Evolutionary conservation across 2,797 vertebrate genomes (phyloP), one percentile per base, ranked within the genome.

Genomic region (Lepus oiostolus): DNA sequence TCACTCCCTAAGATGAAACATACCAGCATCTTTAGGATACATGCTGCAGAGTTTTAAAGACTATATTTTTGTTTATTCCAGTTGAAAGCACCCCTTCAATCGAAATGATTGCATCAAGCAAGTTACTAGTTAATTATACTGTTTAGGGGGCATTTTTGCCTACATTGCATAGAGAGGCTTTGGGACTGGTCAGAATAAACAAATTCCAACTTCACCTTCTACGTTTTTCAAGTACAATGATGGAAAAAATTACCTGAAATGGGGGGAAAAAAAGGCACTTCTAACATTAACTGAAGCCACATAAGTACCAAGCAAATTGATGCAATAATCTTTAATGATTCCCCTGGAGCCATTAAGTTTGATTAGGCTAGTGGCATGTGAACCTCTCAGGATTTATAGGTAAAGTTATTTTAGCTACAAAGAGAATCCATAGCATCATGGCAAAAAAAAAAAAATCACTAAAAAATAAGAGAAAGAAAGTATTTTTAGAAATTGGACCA

Each of bases 401-500:
- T 71, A 80, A 84, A 90, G 65, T 60, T 80, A 93, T 28, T 96
- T 75, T 77, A 96, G 71, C 16, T 58, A 74, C 65, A 71, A 96
- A 96, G n/a, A 75, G 21, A 93, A 91, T n/a, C 42, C 62, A 72
- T 38, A 84, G 12, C 19, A 54, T 87, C 70, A 52, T 11, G 54
- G 85, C 62, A 75, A 85, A 90, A 87, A 91, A 90, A 87, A 91
- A 89, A 89, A 88, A 77, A 24, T 60, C 32, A 84, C 42, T 93
- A 62, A 60, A 75, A 76, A 90, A 86, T 67, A 2, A 16, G 67
- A 85, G 54, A 63, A 86, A 77, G 1, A 71, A 63, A 24, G 32
- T 63, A 63, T 92, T 91, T 94, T 93, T 74, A 14, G 26, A 67
- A 26, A 80, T 24, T 96, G 75, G 24, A 65, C 52, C 92, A 79